Percentiles rank a stretch among this genome's conserved stretches.
phyloP scores from a whole-genome alignment of 2,888 invertebrate species.

The Heliconius charithonia region DNA sequence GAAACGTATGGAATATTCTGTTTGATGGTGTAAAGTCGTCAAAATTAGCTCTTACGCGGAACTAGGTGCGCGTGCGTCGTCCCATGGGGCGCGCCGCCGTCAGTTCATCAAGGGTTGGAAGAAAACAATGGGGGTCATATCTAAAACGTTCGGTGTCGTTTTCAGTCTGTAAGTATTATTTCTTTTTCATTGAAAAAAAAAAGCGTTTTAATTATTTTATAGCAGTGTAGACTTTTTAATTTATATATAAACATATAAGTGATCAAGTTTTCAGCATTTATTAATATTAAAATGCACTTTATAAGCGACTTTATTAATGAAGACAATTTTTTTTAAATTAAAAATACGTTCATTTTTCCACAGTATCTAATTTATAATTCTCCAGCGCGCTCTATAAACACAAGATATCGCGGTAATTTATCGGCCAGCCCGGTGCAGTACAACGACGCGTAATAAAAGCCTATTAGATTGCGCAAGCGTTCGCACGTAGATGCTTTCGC shows the following conservation, averaged over 20 bases:
- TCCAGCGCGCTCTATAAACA: conserved; percentile 34
- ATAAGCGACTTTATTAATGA: too few relatives aligned
- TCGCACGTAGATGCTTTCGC: conserved; percentile 66
- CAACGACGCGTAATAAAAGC: conserved; percentile 62
- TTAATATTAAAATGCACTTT: too few relatives aligned
- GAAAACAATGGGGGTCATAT: conserved; percentile 89
- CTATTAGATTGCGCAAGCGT: conserved; percentile 74
- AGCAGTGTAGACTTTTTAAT: too few relatives aligned
- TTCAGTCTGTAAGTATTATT: conserved; percentile 89
- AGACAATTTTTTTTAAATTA: neutral
- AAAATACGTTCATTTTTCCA: conserved; percentile 28
- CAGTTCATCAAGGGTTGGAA: conserved; percentile 81
- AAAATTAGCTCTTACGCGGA: conserved; percentile 80
- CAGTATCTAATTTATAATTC: conserved; percentile 31
- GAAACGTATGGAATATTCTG: conserved; percentile 62
- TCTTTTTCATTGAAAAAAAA: neutral
- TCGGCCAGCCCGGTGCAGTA: conserved; percentile 44
- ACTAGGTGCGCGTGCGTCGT: conserved; percentile 71
- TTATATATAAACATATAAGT: too few relatives aligned
- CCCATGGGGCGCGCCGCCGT: conserved; percentile 79
- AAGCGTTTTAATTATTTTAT: too few relatives aligned
- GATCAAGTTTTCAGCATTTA: too few relatives aligned
- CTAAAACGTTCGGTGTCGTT: conserved; percentile 90
- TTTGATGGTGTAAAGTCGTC: conserved; percentile 60
- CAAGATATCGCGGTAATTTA: conserved; percentile 60